Percentiles rank a stretch among this genome's conserved stretches.
phyloP scores from a whole-genome alignment of 2,113 vertebrate genomes.

The Danio rerio region DNA sequence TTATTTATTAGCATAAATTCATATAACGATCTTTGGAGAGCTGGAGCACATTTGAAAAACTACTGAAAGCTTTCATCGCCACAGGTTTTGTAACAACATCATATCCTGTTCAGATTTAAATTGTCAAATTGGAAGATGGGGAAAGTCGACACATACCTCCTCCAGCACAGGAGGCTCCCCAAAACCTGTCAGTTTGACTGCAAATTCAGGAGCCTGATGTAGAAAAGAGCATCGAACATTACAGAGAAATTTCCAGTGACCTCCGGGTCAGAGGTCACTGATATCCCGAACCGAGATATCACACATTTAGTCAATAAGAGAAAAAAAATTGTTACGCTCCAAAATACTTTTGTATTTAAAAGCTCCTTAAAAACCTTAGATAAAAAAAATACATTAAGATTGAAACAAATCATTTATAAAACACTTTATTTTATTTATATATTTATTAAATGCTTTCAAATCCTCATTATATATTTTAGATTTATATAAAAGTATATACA shows the following conservation, averaged over 20 bases:
- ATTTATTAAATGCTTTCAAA: too few species aligned
- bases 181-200: slow-evolving; percentile 77
- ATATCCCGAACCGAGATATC: slow-evolving; percentile 53
- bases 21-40: background rate
- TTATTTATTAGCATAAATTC: too few species aligned
- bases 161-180: slow-evolving; percentile 73
- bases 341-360: background rate
- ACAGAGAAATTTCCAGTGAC: slow-evolving; percentile 65
- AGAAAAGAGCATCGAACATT: slow-evolving; percentile 73
- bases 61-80: background rate
- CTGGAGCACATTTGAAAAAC: background rate
- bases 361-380: background rate
- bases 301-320: slow-evolving; percentile 3
- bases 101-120: slow-evolving; percentile 1
- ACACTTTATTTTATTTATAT: too few species aligned
- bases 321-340: background rate
- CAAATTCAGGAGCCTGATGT: slow-evolving; percentile 72
- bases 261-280: slow-evolving; percentile 61
- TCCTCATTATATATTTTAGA: too few species aligned
- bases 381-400: background rate
- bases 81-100: background rate
- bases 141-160: slow-evolving; percentile 72
- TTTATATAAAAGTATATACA: too few species aligned
- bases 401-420: too few species aligned
- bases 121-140: background rate